A percentile compares a stretch with the other conserved stretches of the same genome.
These are phyloP conservation scores for Apodemus speciosus DNA, from an alignment of 2,113 vertebrate genomes.

Conservation along the genomic window DNA sequence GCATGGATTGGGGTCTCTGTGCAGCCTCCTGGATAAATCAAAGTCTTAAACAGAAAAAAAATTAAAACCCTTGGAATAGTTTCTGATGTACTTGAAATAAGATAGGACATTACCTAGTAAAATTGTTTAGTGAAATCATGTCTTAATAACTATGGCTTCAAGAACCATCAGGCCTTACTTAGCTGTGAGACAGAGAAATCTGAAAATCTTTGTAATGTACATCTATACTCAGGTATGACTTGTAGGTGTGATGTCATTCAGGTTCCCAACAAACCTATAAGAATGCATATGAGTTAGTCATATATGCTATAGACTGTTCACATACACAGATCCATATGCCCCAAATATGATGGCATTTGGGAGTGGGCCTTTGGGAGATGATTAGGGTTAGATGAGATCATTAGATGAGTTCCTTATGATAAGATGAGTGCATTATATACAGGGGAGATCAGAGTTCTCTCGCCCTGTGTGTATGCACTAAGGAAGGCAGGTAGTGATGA, in stretches of 20 bases:
- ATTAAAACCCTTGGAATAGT: not conserved
- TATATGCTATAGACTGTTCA: not conserved
- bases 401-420: not conserved
- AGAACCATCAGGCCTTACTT: not conserved
- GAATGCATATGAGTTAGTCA: not conserved
- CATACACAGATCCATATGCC: not conserved
- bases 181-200: constrained; percentile 20
- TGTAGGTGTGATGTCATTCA: not conserved
- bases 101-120: not conserved
- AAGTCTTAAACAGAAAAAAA: constrained; percentile 8
- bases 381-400: not conserved
- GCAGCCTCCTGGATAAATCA: not conserved
- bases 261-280: not conserved
- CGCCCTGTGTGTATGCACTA: not conserved
- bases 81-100: not conserved
- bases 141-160: not conserved
- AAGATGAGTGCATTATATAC: not conserved
- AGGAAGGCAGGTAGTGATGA: not conserved
- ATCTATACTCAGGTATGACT: not conserved
- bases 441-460: not conserved
- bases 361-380: not conserved
- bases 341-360: not conserved
- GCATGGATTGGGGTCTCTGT: not conserved
- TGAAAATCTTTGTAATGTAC: not conserved
- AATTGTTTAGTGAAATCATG: constrained; percentile 22